Evolutionary conservation across 1,140 invertebrate species (phyloP), one percentile per base, ranked within the genome.

Genomic region (Belonocnema kinseyi): DNA sequence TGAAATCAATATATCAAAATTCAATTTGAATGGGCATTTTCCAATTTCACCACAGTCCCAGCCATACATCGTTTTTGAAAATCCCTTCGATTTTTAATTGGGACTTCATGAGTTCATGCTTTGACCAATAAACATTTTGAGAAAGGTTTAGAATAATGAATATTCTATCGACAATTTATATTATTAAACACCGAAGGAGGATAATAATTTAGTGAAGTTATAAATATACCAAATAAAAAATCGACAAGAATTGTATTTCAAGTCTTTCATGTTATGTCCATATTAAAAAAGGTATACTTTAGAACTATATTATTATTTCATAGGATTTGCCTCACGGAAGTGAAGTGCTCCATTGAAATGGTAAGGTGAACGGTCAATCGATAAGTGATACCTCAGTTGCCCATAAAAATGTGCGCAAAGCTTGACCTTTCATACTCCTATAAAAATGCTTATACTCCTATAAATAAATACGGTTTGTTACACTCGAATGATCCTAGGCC

Each of bases 21-120:
- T 76, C 80, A 83, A 82, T 84, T 84, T 80, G 77, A 79, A 83
- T 84, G 82, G 82, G 78, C 83, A 84, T 84, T 84, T 82, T 78
- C 81, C 82, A 80, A 84, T 84, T 83, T 84, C 77, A 75, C 51
- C 76, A 50, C 40, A 66, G 16, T 33, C 33, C 58, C 21, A 3
- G 58, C 26, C 10, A 66, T 40, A 40, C 21, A 33, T 66, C 58
- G 16, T 66, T 13, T 40, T 16, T 16, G 58, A 66, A 66, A 66
- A 66, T 14, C 19, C 40, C 33, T 66, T 66, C 58, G 26, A 33
- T 2, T 66, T 66, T 46, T 11, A 46, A 10, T 46, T 46, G 2
- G 40, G 40, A 11, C 2, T 46, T 46, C 40, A 46, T 46, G 6
- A 46, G 40, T 46, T 46, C 10, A 46, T 46, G 40, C 40, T 46